Evolutionary conservation across 2,113 vertebrate genomes (phyloP), one percentile per base, ranked within the genome.

Genomic region (Paracyprichromis sp.): DNA sequence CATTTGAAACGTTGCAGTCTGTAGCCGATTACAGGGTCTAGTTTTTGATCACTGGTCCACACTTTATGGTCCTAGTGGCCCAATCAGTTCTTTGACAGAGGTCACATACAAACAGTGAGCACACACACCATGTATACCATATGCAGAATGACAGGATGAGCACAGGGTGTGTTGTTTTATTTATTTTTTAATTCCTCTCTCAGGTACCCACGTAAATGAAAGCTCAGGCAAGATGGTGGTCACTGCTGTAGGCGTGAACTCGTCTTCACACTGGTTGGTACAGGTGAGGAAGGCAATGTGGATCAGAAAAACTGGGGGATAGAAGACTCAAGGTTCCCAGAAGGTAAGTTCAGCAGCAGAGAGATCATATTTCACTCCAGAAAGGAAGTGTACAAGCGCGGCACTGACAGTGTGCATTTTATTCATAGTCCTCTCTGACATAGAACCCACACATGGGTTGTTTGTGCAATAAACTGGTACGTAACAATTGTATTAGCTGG

Each of bases 181-280:
- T 4, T 12, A 19, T n/a, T 14, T 34, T 52, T 52, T n/a, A 52
- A 56, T 50, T 76, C 34, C 9, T 80, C 34, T n/a, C 24, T 38
- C 19, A 40, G 16, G 16, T 19, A 50, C 61, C 56, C 98, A 99
- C 85, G 98, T 99, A 47, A 99, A 99, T 98, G 99, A 99, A 95
- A 98, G 99, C 86, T 99, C 98, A 66, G 98, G 98, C 80, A 98
- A 97, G 95, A 98, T 99, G 97, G 84, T 99, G 63, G 98, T 99
- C 85, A 98, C 97, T 31, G 98, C 98, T 57, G 98, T 99, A 21
- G 99, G 98, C 31, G 93, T 98, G 38, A 99, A 99, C 95, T 99
- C 88, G 99, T 99, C 89, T 99, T 98, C 92, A 97, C 97, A 14
- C 97, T 99, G 91, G 98, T 99, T 16, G 98, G 98, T 24, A 97